A percentile compares a stretch with the other conserved stretches of the same genome.
Evolutionary conservation across 2,113 vertebrate species (phyloP).

Genomic region (Nycticorax nycticorax): DNA sequence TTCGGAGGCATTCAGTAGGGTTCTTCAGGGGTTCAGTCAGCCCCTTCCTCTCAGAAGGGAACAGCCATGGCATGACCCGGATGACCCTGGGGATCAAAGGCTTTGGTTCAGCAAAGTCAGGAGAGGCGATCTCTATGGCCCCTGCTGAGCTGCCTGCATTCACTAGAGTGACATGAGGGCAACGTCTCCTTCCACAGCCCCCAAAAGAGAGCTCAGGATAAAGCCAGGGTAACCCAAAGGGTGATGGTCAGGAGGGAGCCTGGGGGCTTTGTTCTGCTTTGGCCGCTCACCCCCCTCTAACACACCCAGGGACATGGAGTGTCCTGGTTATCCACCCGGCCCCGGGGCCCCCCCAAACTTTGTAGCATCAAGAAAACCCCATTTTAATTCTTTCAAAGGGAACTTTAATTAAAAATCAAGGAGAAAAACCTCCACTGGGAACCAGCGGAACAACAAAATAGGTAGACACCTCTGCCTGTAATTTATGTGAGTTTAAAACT

Average conservation of each 20-base stretch:
- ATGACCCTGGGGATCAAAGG: neutral
- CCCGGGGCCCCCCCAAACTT: neutral
- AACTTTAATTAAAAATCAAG: conserved; percentile 30
- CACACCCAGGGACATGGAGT: neutral
- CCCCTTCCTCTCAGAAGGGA: neutral
- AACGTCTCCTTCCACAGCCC: neutral
- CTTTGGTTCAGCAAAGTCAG: neutral
- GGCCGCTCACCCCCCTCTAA: neutral
- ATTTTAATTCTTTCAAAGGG: neutral
- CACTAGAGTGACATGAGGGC: neutral
- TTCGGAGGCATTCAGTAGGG: neutral
- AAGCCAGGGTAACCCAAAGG: neutral
- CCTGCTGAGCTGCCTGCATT: neutral
- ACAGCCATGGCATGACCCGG: rapidly evolving
- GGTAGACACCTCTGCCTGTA: conserved; percentile 17
- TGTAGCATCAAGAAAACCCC: neutral
- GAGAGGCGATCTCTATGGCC: neutral
- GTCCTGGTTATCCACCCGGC: neutral
- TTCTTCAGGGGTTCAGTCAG: neutral
- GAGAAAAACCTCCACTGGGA: neutral
- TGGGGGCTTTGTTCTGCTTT: neutral
- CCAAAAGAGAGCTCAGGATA: neutral
- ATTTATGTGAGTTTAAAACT: conserved; percentile 35
- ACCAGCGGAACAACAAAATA: neutral
- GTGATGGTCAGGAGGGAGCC: too few species aligned